These are phyloP conservation scores for Heliconius ethilla DNA, from an alignment of 2,888 invertebrate genomes.

Conservation along the genomic window DNA sequence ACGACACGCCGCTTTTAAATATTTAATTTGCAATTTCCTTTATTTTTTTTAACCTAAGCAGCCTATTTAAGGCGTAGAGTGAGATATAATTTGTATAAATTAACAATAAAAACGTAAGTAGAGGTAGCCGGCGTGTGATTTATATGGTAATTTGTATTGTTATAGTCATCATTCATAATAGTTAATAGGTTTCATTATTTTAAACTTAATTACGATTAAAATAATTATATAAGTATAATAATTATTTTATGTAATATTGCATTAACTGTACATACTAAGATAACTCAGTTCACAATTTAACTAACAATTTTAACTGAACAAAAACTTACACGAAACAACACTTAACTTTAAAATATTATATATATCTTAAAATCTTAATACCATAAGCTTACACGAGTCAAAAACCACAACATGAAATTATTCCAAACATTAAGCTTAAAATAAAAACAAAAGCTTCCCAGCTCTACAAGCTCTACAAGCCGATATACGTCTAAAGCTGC, in stretches of 20 bases:
- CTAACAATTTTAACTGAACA: too few species aligned
- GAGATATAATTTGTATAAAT: slow-evolving; percentile 65
- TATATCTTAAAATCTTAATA: not conserved
- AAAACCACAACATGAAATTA: slow-evolving; percentile 6
- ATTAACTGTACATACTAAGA: not conserved
- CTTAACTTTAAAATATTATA: not conserved
- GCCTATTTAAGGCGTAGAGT: slow-evolving; percentile 44
- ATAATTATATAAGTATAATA: not conserved
- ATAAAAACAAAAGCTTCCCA: slow-evolving; percentile 49
- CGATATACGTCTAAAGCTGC: slow-evolving; percentile 67
- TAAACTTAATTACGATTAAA: slow-evolving; percentile 12
- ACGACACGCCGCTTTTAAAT: slow-evolving; percentile 76
- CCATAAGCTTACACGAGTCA: not conserved
- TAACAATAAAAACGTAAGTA: slow-evolving; percentile 57
- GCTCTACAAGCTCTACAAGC: slow-evolving; percentile 47
- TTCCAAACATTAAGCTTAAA: slow-evolving; percentile 27
- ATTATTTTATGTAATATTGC: not conserved
- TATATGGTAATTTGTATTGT: slow-evolving; percentile 38
- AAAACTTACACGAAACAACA: not conserved
- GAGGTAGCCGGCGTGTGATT: slow-evolving; percentile 48
- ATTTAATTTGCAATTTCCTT: slow-evolving; percentile 79
- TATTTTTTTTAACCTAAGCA: slow-evolving; percentile 58
- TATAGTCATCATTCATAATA: slow-evolving; percentile 29
- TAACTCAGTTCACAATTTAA: not conserved
- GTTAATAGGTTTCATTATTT: slow-evolving; percentile 24